Base-by-base conservation (phyloP, 2,888 invertebrate genomes). In the Corbicula japonica region DNA sequence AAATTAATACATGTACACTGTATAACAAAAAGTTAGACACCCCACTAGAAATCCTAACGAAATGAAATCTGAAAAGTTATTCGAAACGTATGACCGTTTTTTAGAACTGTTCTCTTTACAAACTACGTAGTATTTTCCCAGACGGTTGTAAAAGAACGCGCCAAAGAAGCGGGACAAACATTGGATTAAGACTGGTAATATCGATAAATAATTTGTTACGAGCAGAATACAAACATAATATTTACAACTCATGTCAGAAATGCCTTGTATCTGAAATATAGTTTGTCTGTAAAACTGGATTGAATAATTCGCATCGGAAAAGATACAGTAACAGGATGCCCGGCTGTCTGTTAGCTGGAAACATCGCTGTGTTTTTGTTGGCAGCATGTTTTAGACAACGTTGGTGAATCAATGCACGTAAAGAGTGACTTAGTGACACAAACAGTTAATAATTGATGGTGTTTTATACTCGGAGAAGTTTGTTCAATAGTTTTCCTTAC, bases 131-230 rank as follows among this genome's bases (percentile, higher is more conserved):
- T 72, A 72, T 34, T 54, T 41, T 23, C 18, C 21, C 54, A 63
- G 71, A 72, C 63, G 30, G 71, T 65, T 44, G 63, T 72, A 61
- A 56, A 65, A 32, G 26, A 44, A 34, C 56, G 10, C 30, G 72
- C 72, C 63, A 56, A 72, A 63, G 32, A 63, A 46, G 54, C 44
- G 46, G 21, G 5, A 38, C 58, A 21, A 32, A 46, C 32, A 38
- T 28, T 72, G 30, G 58, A 56, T 38, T n/a, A 41, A 26, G 54
- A 54, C 28, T 28, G 54, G 54, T 41, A 26, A 41, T 72, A 72
- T 72, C 28, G 72, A 72, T 72, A 63, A 63, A 44, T 63, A 63
- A 72, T 63, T 65, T 72, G 72, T 72, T 72, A 63, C n/a, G 54
- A 63, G 34, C 44, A 56, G 32, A 72, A 63, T 60, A 63, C 48